A percentile compares a stretch with the other conserved stretches of the same genome.
phyloP scores from a whole-genome alignment of 2,888 invertebrate genomes.

The Synergus gifuensis region DNA sequence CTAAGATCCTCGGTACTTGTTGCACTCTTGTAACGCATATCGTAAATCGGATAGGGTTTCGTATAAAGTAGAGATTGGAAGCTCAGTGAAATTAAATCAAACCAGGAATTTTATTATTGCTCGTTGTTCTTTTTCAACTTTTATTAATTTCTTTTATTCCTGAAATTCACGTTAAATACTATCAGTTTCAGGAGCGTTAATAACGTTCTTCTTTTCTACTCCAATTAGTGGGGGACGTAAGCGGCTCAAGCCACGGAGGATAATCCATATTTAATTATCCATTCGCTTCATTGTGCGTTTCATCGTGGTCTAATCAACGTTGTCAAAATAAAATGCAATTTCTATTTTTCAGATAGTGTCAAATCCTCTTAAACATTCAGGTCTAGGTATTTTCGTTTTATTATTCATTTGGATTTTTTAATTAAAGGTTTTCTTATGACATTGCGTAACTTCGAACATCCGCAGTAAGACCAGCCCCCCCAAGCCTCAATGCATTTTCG shows the following conservation, averaged over 20 bases:
- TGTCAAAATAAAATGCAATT: not conserved
- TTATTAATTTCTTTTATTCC: not conserved
- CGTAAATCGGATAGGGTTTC: not conserved
- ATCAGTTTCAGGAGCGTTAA: not conserved
- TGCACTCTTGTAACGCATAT: not conserved
- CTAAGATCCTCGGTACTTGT: not conserved
- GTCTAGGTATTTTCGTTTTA: not conserved
- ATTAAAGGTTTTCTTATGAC: not conserved
- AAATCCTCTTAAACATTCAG: not conserved
- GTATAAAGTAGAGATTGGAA: not conserved
- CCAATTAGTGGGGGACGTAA: not conserved
- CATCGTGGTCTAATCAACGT: not conserved
- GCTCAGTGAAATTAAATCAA: not conserved
- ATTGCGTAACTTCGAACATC: too few relatives aligned
- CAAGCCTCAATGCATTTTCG: too few relatives aligned
- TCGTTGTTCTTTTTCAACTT: not conserved
- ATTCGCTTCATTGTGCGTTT: constrained; percentile 24
- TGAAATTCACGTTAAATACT: not conserved
- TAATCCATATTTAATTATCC: constrained; percentile 70
- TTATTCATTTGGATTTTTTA: not conserved
- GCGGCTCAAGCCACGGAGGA: constrained; percentile 47
- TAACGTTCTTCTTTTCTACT: constrained; percentile 3
- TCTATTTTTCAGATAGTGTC: not conserved
- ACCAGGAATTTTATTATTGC: not conserved
- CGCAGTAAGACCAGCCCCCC: too few relatives aligned